phyloP scores from a whole-genome alignment of 2,888 invertebrate species.

The Sisyra nigra region DNA sequence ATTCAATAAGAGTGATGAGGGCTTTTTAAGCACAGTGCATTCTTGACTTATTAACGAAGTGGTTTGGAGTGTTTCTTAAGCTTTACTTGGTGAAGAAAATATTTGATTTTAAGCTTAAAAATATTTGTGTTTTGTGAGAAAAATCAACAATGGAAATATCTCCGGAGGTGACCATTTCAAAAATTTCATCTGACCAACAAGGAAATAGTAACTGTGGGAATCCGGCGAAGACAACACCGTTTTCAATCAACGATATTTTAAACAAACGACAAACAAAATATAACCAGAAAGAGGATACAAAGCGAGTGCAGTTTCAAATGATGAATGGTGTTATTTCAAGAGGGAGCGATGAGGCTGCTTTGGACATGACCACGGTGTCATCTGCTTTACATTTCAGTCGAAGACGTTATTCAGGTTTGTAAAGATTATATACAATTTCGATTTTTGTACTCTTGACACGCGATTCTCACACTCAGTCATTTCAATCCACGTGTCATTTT shows the following conservation, averaged over 20 bases:
- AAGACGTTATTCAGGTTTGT: conserved; percentile 9
- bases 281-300: neutral
- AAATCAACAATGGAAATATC: neutral
- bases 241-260: conserved; percentile 58
- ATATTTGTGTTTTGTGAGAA: neutral
- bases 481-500: too few species aligned
- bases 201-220: neutral
- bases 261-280: conserved; percentile 17
- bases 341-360: conserved; percentile 20
- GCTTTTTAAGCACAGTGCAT: too few species aligned
- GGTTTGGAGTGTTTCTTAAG: neutral
- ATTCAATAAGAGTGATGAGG: too few species aligned
- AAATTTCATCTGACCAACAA: neutral
- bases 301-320: too few species aligned
- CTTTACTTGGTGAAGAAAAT: neutral
- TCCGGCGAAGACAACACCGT: conserved; percentile 32
- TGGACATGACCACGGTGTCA: conserved; percentile 27
- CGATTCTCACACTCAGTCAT: neutral
- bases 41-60: too few species aligned
- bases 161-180: conserved; percentile 4
- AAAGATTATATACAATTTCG: neutral
- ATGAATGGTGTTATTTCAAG: neutral
- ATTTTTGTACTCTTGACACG: neutral
- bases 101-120: neutral
- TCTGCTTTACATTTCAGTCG: conserved; percentile 10